Evolutionary conservation across 2,888 invertebrate species (phyloP).

Genomic region (Arge pagana): DNA sequence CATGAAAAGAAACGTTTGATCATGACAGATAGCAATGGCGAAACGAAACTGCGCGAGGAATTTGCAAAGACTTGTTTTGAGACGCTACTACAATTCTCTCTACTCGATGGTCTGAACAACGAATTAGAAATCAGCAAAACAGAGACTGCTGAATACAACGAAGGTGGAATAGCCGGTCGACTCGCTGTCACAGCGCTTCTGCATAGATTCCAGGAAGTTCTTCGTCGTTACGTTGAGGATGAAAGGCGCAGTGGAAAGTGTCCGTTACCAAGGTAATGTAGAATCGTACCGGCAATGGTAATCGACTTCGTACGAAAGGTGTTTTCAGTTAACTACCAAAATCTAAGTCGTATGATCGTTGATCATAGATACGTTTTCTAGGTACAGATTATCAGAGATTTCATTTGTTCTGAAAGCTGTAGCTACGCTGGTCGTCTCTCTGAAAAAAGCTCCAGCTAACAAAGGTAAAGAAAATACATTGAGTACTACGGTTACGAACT

Average conservation of each 20-base stretch:
- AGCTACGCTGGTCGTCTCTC: conserved; percentile 86
- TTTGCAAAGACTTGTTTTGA: conserved; percentile 97
- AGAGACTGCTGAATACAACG: conserved; percentile 53
- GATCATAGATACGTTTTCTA: conserved; percentile 57
- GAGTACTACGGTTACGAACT: not conserved
- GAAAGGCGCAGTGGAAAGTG: conserved; percentile 83
- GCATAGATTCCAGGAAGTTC: conserved; percentile 90
- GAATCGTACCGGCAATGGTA: too few relatives aligned
- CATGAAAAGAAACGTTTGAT: conserved; percentile 9
- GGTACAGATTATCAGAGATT: conserved; percentile 92
- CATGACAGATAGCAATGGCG: conserved; percentile 49
- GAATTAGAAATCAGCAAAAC: conserved; percentile 46
- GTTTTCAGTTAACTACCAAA: too few relatives aligned
- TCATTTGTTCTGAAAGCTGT: conserved; percentile 95
- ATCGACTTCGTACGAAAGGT: too few relatives aligned
- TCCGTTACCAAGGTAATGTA: conserved; percentile 75
- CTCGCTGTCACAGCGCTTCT: conserved; percentile 90
- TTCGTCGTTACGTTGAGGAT: conserved; percentile 84
- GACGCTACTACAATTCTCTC: conserved; percentile 91
- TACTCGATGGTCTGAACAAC: conserved; percentile 70
- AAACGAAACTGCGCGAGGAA: conserved; percentile 81
- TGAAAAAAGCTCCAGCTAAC: conserved; percentile 88
- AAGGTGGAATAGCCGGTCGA: conserved; percentile 70
- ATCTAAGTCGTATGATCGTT: conserved; percentile 36
- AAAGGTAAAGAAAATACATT: conserved; percentile 67